phyloP scores from a whole-genome alignment of 1,140 invertebrate species.

The Ladona fulva region DNA sequence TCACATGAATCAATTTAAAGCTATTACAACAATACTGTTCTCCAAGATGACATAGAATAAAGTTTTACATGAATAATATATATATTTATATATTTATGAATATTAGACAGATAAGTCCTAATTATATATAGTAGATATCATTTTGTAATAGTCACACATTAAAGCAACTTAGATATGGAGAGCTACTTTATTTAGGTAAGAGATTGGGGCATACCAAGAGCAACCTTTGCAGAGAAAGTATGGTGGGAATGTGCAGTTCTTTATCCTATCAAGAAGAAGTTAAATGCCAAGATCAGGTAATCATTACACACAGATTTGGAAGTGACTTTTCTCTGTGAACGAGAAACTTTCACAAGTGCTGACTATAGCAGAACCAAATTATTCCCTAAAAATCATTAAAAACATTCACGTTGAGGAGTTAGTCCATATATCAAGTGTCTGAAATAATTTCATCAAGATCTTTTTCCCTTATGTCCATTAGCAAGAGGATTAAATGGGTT shows the following conservation, averaged over 20 bases:
- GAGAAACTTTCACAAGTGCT: background rate
- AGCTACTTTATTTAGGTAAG: background rate
- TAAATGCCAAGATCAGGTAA: no score
- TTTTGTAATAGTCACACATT: background rate
- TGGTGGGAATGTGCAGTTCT: background rate
- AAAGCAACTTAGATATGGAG: background rate
- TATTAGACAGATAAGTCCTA: background rate
- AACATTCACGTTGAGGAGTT: background rate
- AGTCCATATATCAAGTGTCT: no score
- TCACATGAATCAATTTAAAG: background rate
- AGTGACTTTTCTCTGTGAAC: no score
- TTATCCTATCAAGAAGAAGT: no score
- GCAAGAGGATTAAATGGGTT: background rate
- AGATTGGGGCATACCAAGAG: background rate
- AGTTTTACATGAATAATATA: background rate
- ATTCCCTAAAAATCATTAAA: background rate
- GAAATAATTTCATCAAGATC: no score
- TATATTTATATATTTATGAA: background rate
- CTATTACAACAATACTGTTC: slow-evolving; percentile 10
- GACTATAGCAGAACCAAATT: background rate
- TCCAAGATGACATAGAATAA: slow-evolving; percentile 7
- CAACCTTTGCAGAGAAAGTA: background rate
- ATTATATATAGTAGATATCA: background rate
- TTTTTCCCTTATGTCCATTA: background rate
- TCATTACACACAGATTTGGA: no score